Conservation (phyloP, 2,113 vertebrate genomes). For the Dicaeum eximium region DNA sequence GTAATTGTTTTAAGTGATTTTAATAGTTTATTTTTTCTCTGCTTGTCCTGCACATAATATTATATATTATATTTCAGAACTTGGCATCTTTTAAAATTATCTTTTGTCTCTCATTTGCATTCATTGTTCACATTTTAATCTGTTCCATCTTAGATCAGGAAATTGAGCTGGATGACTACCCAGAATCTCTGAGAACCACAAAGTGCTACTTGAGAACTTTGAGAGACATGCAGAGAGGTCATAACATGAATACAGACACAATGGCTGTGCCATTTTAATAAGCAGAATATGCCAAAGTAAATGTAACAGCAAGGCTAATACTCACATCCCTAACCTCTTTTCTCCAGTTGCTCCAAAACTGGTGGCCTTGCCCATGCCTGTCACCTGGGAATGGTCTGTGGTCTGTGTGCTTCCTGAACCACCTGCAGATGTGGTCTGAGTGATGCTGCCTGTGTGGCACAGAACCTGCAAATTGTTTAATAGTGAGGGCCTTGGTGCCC, state of each 20-base stretch:
- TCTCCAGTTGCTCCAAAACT: neutral
- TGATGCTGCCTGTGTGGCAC: accelerated
- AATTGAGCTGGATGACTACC: neutral
- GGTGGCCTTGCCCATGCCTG: neutral
- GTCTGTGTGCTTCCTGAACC: neutral
- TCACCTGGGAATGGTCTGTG: neutral
- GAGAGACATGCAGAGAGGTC: neutral
- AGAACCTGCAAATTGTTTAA: neutral
- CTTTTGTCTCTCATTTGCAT: neutral
- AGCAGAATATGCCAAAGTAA: neutral
- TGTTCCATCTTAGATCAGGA: neutral
- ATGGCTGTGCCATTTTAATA: neutral
- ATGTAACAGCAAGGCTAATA: neutral
- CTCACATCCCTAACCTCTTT: neutral
- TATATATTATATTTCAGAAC: neutral
- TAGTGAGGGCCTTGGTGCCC: neutral
- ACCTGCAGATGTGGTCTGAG: neutral
- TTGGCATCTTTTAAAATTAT: neutral
- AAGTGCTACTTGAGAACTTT: neutral
- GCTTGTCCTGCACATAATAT: neutral
- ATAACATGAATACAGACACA: neutral
- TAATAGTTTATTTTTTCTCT: neutral
- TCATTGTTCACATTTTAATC: neutral
- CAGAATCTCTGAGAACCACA: neutral
- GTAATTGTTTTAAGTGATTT: neutral